phyloP scores from a whole-genome alignment of 2,888 invertebrate species.

The Papilio demoleus region DNA sequence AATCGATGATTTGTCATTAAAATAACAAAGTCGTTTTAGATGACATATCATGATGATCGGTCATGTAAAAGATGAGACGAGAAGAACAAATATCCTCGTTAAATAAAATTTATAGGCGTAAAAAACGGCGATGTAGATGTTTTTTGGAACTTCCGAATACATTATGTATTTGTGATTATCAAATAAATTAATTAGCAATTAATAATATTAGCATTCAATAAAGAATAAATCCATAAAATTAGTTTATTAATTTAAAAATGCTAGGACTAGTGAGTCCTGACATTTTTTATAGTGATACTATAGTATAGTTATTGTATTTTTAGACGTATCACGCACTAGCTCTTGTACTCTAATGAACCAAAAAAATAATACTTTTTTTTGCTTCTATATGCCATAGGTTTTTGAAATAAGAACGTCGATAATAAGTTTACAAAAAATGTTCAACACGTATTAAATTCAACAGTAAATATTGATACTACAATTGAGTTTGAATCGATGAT shows the following conservation, averaged over 20 bases:
- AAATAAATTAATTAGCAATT: constrained; percentile 10
- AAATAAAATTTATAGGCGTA: background rate
- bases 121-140: background rate
- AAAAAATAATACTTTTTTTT: too few relatives aligned
- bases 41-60: background rate
- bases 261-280: too few relatives aligned
- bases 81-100: constrained; percentile 1
- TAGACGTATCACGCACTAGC: too few relatives aligned
- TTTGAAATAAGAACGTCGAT: background rate
- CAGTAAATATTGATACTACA: background rate
- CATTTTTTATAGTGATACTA: too few relatives aligned
- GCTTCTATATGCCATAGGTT: background rate
- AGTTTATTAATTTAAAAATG: too few relatives aligned
- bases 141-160: constrained; percentile 12
- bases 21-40: background rate
- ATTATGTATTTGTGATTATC: constrained; percentile 15
- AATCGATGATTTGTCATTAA: background rate
- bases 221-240: background rate
- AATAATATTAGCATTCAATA: constrained; percentile 3
- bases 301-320: too few relatives aligned
- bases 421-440: constrained; percentile 6
- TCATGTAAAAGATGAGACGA: background rate
- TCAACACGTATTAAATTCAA: background rate
- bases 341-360: too few relatives aligned
- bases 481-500: background rate